Conservation (phyloP, 2,888 invertebrate genomes). For the Nomada fabriciana region DNA sequence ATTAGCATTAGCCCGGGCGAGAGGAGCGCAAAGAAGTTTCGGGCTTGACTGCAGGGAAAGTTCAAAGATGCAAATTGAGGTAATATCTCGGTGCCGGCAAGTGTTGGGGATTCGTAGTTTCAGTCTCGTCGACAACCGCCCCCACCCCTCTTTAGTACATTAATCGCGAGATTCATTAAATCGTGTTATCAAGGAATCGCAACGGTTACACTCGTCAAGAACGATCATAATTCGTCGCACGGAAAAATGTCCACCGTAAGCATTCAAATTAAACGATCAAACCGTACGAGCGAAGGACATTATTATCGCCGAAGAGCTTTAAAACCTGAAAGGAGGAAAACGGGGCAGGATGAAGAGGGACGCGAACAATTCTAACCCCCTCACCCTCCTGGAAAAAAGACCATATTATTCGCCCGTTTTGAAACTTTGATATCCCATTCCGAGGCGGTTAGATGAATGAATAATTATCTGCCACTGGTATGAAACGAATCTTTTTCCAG, state of each 20-base stretch:
- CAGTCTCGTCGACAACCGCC: conserved; percentile 61
- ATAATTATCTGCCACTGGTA: conserved; percentile 66
- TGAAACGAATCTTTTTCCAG: conserved; percentile 62
- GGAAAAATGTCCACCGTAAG: neutral
- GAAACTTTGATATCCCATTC: conserved; percentile 61
- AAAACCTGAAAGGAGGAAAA: neutral
- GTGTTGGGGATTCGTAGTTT: conserved; percentile 46
- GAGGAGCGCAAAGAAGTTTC: conserved; percentile 68
- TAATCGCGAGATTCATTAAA: conserved; percentile 28
- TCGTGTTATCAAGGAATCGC: neutral
- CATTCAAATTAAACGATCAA: neutral
- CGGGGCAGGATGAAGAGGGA: neutral
- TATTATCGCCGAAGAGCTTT: neutral
- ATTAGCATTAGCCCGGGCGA: conserved; percentile 67
- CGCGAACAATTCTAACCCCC: conserved; percentile 5
- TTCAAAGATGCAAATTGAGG: conserved; percentile 71
- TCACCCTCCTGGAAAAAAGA: conserved; percentile 20
- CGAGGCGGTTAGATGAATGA: conserved; percentile 60
- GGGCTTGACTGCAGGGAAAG: conserved; percentile 58
- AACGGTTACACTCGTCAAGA: neutral
- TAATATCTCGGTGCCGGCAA: conserved; percentile 58
- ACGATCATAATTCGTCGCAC: neutral
- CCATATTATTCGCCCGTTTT: conserved; percentile 47
- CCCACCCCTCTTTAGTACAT: conserved; percentile 9
- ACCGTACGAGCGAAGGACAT: conserved; percentile 3